Conservation (phyloP, 2,113 vertebrate genomes). For the Salvator merianae region DNA sequence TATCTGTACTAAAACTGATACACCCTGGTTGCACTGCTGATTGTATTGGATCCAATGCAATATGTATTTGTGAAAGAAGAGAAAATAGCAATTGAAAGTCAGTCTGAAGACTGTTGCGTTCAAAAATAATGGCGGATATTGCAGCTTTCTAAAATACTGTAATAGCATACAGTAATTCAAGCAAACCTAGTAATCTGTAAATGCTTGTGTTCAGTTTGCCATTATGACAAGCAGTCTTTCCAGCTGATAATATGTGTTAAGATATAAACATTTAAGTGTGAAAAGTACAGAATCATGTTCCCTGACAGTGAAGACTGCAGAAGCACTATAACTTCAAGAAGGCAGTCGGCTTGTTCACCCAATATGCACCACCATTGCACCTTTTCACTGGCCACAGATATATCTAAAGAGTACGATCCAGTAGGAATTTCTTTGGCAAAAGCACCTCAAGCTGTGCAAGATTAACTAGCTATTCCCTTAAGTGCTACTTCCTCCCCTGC, state of each 20-base stretch:
- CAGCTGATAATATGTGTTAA: conserved; percentile 56
- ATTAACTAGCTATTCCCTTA: no score
- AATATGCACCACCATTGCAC: no score
- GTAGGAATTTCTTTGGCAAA: no score
- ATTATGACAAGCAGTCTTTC: conserved; percentile 55
- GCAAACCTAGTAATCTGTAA: conserved; percentile 60
- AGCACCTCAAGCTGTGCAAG: no score
- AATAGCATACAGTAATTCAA: conserved; percentile 71
- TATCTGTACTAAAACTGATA: conserved; percentile 75
- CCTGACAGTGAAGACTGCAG: neutral
- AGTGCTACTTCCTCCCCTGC: no score
- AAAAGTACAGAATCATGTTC: neutral
- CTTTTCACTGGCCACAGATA: no score
- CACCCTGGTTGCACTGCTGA: conserved; percentile 72
- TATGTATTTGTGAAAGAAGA: conserved; percentile 68
- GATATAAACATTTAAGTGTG: conserved; percentile 48
- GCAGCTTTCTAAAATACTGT: conserved; percentile 71
- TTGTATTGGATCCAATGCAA: conserved; percentile 77
- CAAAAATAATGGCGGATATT: conserved; percentile 72
- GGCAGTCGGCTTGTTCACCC: conserved; percentile 20
- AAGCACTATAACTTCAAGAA: conserved; percentile 1
- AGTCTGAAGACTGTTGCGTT: conserved; percentile 63
- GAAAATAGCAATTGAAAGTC: conserved; percentile 65
- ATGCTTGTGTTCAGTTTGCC: conserved; percentile 32
- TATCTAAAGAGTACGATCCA: no score